Percentiles rank a stretch among this genome's conserved stretches.
phyloP scores from a whole-genome alignment of 2,113 vertebrate species.

The Puma concolor region DNA sequence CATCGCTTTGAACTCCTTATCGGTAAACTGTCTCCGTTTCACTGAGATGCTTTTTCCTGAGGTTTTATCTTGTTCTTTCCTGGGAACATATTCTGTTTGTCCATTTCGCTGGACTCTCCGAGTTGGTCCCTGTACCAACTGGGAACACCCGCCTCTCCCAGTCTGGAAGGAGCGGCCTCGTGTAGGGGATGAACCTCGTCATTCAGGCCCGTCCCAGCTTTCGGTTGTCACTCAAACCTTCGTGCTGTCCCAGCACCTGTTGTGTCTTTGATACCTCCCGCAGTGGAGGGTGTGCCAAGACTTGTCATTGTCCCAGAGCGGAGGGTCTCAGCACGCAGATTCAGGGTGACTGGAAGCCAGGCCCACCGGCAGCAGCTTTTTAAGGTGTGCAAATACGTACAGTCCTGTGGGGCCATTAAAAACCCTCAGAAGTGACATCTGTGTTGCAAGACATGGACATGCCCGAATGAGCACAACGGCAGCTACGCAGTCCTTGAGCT shows the following conservation, averaged over 20 bases:
- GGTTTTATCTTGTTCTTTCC: background rate
- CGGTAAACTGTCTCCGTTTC: no score
- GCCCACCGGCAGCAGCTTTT: background rate
- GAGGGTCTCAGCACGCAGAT: background rate
- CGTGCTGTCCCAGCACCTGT: background rate
- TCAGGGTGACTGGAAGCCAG: background rate
- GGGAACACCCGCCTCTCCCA: background rate
- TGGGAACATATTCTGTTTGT: fast-evolving
- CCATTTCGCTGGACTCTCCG: background rate
- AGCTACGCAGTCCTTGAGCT: background rate
- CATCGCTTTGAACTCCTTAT: background rate
- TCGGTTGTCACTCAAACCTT: background rate
- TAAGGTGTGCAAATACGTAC: background rate
- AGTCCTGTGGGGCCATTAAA: background rate
- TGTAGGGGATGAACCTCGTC: background rate
- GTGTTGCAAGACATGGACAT: background rate
- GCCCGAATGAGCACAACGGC: background rate
- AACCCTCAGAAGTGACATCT: background rate
- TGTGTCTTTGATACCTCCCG: background rate
- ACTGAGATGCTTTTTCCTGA: background rate
- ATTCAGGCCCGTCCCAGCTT: fast-evolving
- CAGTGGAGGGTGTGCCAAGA: background rate
- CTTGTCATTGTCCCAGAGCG: background rate
- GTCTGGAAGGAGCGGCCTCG: background rate
- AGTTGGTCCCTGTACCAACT: background rate